phyloP scores from a whole-genome alignment of 2,113 vertebrate species.

The Camelus dromedarius region DNA sequence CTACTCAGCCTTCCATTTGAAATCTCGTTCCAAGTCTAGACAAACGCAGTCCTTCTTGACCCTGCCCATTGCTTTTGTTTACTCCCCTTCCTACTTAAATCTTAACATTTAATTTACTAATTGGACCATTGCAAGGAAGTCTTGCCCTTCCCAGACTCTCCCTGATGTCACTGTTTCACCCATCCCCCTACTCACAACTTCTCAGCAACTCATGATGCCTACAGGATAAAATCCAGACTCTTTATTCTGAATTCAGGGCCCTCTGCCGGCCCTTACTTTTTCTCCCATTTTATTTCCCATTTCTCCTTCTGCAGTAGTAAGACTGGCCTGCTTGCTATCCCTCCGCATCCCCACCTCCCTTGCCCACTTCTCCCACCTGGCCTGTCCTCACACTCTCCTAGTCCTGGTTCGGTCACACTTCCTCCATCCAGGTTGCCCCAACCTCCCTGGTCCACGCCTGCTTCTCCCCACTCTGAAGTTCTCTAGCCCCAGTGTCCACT shows the following conservation, averaged over 20 bases:
- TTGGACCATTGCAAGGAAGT: background rate
- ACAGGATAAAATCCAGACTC: background rate
- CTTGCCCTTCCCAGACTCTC: background rate
- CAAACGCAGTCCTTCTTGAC: background rate
- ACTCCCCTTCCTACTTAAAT: background rate
- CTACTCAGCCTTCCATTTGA: background rate
- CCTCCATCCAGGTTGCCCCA: background rate
- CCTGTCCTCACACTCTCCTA: background rate
- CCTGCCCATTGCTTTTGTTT: background rate
- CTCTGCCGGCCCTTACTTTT: background rate
- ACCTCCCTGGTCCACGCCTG: background rate
- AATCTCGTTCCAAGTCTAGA: background rate
- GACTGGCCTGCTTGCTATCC: background rate
- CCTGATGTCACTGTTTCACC: constrained; percentile 9
- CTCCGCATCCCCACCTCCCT: background rate
- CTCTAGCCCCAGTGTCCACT: background rate
- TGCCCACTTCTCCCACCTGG: background rate
- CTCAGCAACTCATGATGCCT: background rate
- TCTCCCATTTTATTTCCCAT: background rate
- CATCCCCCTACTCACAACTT: background rate
- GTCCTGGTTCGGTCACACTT: background rate
- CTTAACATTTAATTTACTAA: background rate
- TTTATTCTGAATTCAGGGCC: background rate
- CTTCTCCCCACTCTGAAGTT: background rate
- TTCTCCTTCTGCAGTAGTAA: background rate